phyloP scores from a whole-genome alignment of 2,888 invertebrate species.

The Sinhomidia bicolor region DNA sequence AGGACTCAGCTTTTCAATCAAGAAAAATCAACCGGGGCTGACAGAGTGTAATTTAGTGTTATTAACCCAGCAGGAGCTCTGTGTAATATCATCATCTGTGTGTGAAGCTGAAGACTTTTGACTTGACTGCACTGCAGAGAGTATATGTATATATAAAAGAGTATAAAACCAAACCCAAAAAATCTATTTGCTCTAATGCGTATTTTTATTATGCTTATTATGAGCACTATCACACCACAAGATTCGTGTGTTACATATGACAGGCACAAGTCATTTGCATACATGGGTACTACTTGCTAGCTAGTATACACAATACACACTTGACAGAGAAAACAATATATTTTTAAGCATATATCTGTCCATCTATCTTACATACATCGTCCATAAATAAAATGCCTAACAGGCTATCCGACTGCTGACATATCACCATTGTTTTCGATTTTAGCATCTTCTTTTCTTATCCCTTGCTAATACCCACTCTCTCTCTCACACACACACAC shows the following conservation, averaged over 20 bases:
- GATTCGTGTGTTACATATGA: no score
- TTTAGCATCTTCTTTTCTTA: slow-evolving; percentile 46
- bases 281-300: no score
- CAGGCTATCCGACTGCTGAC: background rate
- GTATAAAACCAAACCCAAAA: slow-evolving; percentile 53
- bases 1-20: slow-evolving; percentile 74
- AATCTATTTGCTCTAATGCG: background rate
- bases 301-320: no score
- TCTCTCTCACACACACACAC: slow-evolving; percentile 32
- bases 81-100: slow-evolving; percentile 67
- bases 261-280: no score
- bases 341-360: no score
- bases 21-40: slow-evolving; percentile 70
- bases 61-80: slow-evolving; percentile 75
- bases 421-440: background rate
- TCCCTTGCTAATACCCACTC: slow-evolving; percentile 2
- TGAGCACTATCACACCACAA: slow-evolving; percentile 39
- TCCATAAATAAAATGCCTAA: background rate
- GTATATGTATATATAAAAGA: no score
- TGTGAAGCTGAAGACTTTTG: slow-evolving; percentile 24
- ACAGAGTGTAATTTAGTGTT: slow-evolving; percentile 74
- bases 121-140: no score
- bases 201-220: slow-evolving; percentile 46
- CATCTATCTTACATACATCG: no score
- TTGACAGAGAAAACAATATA: no score